Percentiles rank a stretch among this genome's conserved stretches.
Evolutionary conservation across 2,113 vertebrate species (phyloP).

Genomic region (Andinoacara biseriatus): DNA sequence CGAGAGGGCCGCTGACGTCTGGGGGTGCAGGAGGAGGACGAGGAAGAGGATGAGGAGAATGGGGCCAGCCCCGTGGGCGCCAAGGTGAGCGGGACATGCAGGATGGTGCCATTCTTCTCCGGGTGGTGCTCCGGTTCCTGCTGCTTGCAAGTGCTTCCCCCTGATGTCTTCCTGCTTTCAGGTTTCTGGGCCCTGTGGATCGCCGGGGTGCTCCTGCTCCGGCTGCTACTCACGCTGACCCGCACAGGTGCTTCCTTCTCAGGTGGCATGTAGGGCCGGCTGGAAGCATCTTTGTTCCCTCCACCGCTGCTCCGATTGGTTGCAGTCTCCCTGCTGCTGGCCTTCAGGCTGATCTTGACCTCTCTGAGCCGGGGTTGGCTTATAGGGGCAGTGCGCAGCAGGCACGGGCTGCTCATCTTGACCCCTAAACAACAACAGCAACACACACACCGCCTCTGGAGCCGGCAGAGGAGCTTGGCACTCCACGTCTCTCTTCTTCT

Average conservation of each 20-base stretch:
- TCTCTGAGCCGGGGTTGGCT: conserved; percentile 78
- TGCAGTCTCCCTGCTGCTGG: conserved; percentile 67
- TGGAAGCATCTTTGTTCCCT: conserved; percentile 48
- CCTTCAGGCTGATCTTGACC: conserved; percentile 81
- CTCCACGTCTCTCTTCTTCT: conserved; percentile 69
- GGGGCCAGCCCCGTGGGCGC: conserved; percentile 36
- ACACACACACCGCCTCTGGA: conserved; percentile 44
- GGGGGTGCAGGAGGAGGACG: conserved; percentile 61
- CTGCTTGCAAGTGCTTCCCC: conserved; percentile 40
- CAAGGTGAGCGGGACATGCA: conserved; percentile 53
- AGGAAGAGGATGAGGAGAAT: conserved; percentile 55
- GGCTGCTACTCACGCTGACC: conserved; percentile 46
- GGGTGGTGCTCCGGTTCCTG: conserved; percentile 60
- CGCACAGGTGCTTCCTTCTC: conserved; percentile 67
- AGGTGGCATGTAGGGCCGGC: conserved; percentile 40
- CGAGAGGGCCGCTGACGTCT: conserved; percentile 60
- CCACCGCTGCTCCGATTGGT: conserved; percentile 39
- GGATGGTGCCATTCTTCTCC: conserved; percentile 75
- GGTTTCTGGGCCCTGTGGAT: conserved; percentile 66
- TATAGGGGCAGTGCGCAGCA: conserved; percentile 76
- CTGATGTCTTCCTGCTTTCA: conserved; percentile 50
- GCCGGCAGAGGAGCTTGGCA: conserved; percentile 58
- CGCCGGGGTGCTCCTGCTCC: conserved; percentile 82
- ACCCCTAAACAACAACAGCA: conserved; percentile 40
- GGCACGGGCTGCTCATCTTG: conserved; percentile 82